Conservation (phyloP, 2,888 invertebrate genomes). For the Phytoseiulus persimilis region DNA sequence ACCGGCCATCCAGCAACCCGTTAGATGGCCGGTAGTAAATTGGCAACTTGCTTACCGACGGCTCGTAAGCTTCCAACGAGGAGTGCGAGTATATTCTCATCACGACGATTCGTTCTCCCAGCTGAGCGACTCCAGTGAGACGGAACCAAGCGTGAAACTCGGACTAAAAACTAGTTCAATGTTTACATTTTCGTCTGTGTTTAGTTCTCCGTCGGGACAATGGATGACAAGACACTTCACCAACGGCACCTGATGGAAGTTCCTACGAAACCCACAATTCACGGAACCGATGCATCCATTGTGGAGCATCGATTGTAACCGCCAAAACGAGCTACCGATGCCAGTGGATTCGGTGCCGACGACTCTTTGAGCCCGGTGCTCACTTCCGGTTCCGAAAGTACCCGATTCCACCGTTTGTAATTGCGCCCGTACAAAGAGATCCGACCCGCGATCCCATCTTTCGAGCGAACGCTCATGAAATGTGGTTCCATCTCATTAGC, state of each 20-base stretch:
- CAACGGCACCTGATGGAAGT: background rate
- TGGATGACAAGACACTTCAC: background rate
- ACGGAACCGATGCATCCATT: background rate
- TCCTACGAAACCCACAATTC: background rate
- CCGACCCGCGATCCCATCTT: background rate
- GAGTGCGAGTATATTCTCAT: background rate
- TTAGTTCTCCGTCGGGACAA: background rate
- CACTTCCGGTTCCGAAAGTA: background rate
- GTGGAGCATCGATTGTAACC: background rate
- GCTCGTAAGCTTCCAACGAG: background rate
- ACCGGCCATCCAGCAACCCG: background rate
- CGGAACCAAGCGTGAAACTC: background rate
- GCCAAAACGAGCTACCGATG: background rate
- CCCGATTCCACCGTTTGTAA: background rate
- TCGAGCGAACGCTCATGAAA: background rate
- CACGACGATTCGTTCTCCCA: too few relatives aligned
- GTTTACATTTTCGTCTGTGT: background rate
- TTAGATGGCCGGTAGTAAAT: background rate
- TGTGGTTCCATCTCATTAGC: background rate
- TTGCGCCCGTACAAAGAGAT: background rate
- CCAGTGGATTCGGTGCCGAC: background rate
- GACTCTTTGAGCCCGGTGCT: background rate
- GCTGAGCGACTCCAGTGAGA: background rate
- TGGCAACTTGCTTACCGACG: background rate
- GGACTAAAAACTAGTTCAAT: background rate